Base-by-base conservation (phyloP, 2,113 vertebrate genomes). In the Hippocampus guttulatus region DNA sequence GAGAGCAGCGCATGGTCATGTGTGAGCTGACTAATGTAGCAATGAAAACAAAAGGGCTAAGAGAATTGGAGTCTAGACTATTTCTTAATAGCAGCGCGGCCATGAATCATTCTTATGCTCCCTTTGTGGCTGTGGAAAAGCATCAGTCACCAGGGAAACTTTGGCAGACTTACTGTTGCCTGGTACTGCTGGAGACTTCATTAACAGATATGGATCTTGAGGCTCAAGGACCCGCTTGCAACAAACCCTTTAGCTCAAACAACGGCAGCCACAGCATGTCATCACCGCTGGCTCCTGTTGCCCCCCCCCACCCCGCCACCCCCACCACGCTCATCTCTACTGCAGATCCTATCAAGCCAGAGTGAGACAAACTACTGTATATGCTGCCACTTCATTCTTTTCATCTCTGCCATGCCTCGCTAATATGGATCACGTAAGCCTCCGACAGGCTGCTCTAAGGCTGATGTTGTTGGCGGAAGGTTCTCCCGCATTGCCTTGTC, bases 151-250 rank as follows among this genome's bases (percentile, higher is more conserved):
- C 38, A 40, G 23, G 60, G 58, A 76, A 76, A 71, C 58, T 79
- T 73, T 79, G 76, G 75, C 75, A 71, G 71, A 73, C 78, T 70
- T 71, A 73, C 76, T 75, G 63, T 45, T 75, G 68, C 70, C 73
- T 41, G 69, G 69, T 73, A 73, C 60, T 75, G 70, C 75, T 45
- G 27, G 77, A 90, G 84, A 92, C 86, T 91, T 91, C 88, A 92
- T 92, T 91, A 92, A 89, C 82, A 92, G 91, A 93, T 92, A 92
- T 68, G 81, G 80, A 92, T 92, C 89, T 90, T 43, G 51, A 80
- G 45, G 70, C 72, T 83, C 75, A 75, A 80, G 81, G 75, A 85
- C 79, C 67, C 70, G 67, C 79, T 87, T 40, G 72, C 41, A 79
- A 83, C 62, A 83, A 82, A 85, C 74, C 78, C 76, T 78, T 79